Evolutionary conservation across 2,113 vertebrate species (phyloP).

Genomic region (Ondatra zibethicus): DNA sequence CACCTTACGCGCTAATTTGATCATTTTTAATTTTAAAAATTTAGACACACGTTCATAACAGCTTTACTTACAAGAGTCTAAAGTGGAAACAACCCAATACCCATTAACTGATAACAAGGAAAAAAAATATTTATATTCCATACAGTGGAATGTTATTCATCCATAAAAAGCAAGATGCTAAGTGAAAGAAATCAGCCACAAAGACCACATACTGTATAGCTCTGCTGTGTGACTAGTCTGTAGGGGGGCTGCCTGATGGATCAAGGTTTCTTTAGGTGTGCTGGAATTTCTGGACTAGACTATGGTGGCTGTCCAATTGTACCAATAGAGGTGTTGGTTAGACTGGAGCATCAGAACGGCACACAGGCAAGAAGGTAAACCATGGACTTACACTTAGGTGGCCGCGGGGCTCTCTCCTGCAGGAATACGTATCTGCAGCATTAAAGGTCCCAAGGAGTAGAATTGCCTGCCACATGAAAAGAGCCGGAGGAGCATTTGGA

Average conservation of each 20-base stretch:
- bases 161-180: background rate
- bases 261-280: background rate
- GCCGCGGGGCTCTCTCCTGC: background rate
- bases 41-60: background rate
- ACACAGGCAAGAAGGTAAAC: background rate
- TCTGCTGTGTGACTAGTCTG: background rate
- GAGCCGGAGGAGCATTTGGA: constrained; percentile 89
- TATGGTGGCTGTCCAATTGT: background rate
- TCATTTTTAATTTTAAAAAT: background rate
- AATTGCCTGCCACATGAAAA: constrained; percentile 87
- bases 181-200: background rate
- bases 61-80: background rate
- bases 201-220: background rate
- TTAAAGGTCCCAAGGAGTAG: constrained; percentile 88
- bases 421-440: constrained; percentile 87
- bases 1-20: background rate
- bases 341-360: background rate
- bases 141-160: background rate
- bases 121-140: background rate
- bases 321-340: background rate
- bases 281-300: constrained; percentile 1
- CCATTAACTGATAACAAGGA: background rate
- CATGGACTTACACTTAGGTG: background rate
- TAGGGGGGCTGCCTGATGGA: background rate
- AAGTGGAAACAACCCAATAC: background rate